A percentile compares a stretch with the other conserved stretches of the same genome.
phyloP scores from a whole-genome alignment of 2,888 invertebrate species.

The Asteroscopus sphinx region DNA sequence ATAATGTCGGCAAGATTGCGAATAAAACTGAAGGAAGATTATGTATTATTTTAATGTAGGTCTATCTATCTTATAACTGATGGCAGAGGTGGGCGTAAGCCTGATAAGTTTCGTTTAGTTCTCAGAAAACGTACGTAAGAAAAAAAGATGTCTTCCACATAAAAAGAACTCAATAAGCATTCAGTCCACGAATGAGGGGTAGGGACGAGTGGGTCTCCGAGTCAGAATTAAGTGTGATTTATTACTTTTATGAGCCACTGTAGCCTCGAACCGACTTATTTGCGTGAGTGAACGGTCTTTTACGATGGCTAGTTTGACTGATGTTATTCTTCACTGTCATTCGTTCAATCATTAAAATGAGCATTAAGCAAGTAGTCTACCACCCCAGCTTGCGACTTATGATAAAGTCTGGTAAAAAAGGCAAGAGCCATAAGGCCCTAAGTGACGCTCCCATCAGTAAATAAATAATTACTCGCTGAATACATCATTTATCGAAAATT shows the following conservation, averaged over 20 bases:
- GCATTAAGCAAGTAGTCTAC: conserved; percentile 5
- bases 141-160: conserved; percentile 53
- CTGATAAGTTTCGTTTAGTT: conserved; percentile 21
- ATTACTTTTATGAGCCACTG: conserved; percentile 80
- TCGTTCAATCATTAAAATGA: conserved; percentile 43
- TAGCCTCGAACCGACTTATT: conserved; percentile 72
- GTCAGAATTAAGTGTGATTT: conserved; percentile 85
- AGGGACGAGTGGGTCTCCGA: conserved; percentile 70
- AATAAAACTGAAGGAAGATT: conserved; percentile 3
- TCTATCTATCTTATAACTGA: not conserved
- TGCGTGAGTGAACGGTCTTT: conserved; percentile 66
- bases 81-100: not conserved
- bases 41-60: conserved; percentile 1
- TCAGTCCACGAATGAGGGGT: conserved; percentile 78
- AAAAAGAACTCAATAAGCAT: conserved; percentile 72
- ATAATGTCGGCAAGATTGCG: not conserved
- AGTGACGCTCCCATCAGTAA: too few species aligned
- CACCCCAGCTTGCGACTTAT: too few species aligned
- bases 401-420: too few species aligned
- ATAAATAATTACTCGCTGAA: too few species aligned
- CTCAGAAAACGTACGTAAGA: conserved; percentile 21
- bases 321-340: conserved; percentile 40
- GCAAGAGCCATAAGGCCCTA: too few species aligned
- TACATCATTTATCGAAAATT: too few species aligned
- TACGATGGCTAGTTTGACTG: conserved; percentile 54